Evolutionary conservation across 2,113 vertebrate genomes (phyloP).

Genomic region (Austrofundulus limnaeus): DNA sequence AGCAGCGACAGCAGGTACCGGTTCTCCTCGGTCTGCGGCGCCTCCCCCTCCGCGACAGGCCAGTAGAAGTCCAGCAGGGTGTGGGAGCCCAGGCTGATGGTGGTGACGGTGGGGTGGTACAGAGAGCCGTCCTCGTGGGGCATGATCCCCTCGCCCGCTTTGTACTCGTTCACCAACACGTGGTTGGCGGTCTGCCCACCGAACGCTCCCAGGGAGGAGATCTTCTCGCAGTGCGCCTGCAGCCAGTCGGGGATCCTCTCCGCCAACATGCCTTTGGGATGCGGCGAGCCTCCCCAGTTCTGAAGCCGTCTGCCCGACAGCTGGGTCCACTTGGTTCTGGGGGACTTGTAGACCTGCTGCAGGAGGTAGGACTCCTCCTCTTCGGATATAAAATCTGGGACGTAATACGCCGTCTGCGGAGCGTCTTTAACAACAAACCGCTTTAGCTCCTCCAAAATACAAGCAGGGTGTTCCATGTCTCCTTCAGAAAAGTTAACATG

Average conservation of each 20-base stretch:
- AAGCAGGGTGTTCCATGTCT: conserved; percentile 62
- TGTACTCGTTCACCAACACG: conserved; percentile 90
- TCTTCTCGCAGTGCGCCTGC: conserved; percentile 77
- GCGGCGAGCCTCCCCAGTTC: conserved; percentile 91
- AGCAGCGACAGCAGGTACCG: conserved; percentile 82
- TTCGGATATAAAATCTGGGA: conserved; percentile 87
- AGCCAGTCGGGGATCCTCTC: conserved; percentile 88
- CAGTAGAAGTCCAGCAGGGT: conserved; percentile 86
- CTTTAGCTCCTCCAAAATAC: conserved; percentile 65
- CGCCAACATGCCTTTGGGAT: conserved; percentile 85
- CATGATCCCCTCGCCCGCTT: conserved; percentile 89
- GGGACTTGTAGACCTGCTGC: conserved; percentile 85
- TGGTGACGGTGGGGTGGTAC: conserved; percentile 90
- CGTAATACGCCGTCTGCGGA: conserved; percentile 83
- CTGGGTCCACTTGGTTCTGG: conserved; percentile 91
- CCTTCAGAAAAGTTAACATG: conserved; percentile 61
- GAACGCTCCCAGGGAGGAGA: conserved; percentile 84
- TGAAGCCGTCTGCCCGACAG: conserved; percentile 86
- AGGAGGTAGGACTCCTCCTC: conserved; percentile 83
- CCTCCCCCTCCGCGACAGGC: conserved; percentile 63
- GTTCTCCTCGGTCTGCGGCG: conserved; percentile 74
- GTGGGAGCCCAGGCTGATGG: conserved; percentile 89
- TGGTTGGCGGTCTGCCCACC: conserved; percentile 85
- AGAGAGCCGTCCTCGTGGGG: conserved; percentile 90
- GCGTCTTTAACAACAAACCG: conserved; percentile 66